These are phyloP conservation scores for Neomorphus geoffroyi DNA, from an alignment of 2,797 vertebrate species.

Conservation along the genomic window DNA sequence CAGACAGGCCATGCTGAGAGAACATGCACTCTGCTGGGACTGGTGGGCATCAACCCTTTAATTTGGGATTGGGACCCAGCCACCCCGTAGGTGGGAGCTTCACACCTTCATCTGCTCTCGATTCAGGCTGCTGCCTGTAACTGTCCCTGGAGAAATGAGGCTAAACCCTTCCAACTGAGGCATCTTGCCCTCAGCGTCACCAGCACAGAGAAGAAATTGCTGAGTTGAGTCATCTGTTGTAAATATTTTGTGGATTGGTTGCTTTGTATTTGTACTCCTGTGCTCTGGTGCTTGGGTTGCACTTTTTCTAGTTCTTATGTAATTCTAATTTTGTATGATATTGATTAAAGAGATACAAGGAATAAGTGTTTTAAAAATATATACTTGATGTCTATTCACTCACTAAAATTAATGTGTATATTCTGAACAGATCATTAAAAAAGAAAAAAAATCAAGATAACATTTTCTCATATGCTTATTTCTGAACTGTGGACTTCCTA, in stretches of 20 bases:
- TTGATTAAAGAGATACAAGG: background rate
- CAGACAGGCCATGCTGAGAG: background rate
- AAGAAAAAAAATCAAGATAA: background rate
- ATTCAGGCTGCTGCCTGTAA: background rate
- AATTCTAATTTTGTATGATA: background rate
- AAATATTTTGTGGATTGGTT: background rate
- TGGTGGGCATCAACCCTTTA: background rate
- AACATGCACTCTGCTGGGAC: background rate
- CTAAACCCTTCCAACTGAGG: background rate
- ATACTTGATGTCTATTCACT: background rate
- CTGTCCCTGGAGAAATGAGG: fast-evolving
- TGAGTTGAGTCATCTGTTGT: background rate
- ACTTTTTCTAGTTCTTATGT: background rate
- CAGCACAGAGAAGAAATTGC: background rate
- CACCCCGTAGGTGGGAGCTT: background rate
- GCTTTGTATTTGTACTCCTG: background rate
- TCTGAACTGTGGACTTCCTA: background rate
- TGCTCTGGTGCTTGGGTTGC: background rate
- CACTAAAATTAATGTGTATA: background rate
- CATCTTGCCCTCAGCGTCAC: background rate
- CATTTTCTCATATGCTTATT: background rate
- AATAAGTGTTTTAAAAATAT: background rate
- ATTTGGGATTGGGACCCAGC: background rate
- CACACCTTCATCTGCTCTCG: background rate
- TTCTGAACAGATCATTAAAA: background rate